Evolutionary conservation across 2,888 invertebrate species (phyloP).

Genomic region (Mythimna impura): DNA sequence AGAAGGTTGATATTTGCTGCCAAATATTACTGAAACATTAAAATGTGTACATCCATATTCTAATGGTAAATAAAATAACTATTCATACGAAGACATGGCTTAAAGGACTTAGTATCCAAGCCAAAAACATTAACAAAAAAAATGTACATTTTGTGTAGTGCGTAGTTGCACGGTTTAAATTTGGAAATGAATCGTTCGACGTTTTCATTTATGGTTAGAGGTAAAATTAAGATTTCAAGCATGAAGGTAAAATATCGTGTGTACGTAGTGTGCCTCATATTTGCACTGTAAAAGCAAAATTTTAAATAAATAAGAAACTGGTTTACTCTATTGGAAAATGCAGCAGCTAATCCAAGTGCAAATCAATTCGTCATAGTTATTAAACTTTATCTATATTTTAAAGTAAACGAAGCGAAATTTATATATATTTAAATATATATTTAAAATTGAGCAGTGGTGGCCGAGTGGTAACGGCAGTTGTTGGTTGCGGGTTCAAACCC

Average conservation of each 20-base stretch:
- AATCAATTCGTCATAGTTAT: constrained; percentile 59
- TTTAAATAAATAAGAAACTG: constrained; percentile 29
- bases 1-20: too few relatives aligned
- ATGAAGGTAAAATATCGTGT: background rate
- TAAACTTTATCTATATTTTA: constrained; percentile 36
- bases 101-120: too few relatives aligned
- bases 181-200: background rate
- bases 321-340: constrained; percentile 46
- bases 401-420: constrained; percentile 30
- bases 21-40: too few relatives aligned
- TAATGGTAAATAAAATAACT: too few relatives aligned
- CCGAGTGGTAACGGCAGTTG: too few relatives aligned
- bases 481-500: too few relatives aligned
- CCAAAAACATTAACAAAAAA: too few relatives aligned
- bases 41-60: too few relatives aligned
- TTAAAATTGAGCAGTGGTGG: too few relatives aligned
- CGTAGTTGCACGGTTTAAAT: background rate
- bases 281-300: background rate
- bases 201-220: background rate
- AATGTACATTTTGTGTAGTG: too few relatives aligned
- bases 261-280: background rate
- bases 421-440: too few relatives aligned
- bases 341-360: constrained; percentile 28
- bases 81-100: too few relatives aligned
- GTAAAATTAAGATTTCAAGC: background rate